Evolutionary conservation across 1,140 invertebrate species (phyloP), one percentile per base, ranked within the genome.

Genomic region (Meloidogyne chitwoodi): DNA sequence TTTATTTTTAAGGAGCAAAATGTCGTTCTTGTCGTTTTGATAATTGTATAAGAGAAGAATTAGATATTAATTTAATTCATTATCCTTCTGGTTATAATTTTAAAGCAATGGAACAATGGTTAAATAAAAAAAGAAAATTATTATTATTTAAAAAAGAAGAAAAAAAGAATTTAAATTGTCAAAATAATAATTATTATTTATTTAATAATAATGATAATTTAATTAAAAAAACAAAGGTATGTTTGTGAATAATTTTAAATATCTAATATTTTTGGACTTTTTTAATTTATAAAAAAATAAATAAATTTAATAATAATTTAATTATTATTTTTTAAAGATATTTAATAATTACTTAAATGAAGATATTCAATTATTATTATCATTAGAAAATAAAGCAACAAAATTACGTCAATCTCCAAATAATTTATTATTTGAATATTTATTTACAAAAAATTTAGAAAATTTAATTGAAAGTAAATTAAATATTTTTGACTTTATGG

Each of bases 341-440:
- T 19, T 16, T 19, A 3, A n/a, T 1, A 8, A 26, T 31, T 11
- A 6, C 27, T n/a, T n/a, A n/a, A 19, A 66, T 66, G 34, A 22
- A 22, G n/a, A 31, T 27, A 22, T 66, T 8, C 5, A 66, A 66
- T 19, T 66, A 22, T 66, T 66, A 19, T 66, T 66, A 31, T 66
- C 16, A 66, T 10, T 19, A 66, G 34, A 66, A 66, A 38, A 31
- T 19, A 38, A 66, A 12, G 16, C 34, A 27, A 22, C 5, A 66
- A 66, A 66, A 66, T 66, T 31, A 66, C 65, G 34, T 19, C n/a
- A 66, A 66, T 38, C 27, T 66, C 65, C 34, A 19, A 66, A 66
- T 66, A 31, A 66, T 66, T 29, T 31, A 66, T 29, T 31, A 66
- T 66, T 66, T 22, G 27, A 31, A 66, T 31, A 31, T 66, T 29